Percentiles rank a stretch among this genome's conserved stretches.
phyloP scores from a whole-genome alignment of 1,140 invertebrate species.

The Andricus grossulariae region DNA sequence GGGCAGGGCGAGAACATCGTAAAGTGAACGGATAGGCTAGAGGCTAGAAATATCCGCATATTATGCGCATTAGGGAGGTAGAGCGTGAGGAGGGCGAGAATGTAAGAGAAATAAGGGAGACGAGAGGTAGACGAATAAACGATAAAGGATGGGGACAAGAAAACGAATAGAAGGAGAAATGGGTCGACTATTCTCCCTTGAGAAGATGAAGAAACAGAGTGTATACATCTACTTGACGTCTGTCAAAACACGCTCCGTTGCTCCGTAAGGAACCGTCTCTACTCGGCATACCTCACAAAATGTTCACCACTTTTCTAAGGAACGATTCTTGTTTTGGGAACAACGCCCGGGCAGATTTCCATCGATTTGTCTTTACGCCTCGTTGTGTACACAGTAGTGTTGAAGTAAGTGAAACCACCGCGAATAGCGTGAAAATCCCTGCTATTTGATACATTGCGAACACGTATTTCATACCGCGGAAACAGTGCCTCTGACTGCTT shows the following conservation, averaged over 20 bases:
- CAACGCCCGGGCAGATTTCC: slow-evolving; percentile 17
- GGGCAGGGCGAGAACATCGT: too few relatives aligned
- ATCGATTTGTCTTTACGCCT: slow-evolving; percentile 19
- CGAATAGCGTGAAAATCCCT: slow-evolving; percentile 18
- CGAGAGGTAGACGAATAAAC: slow-evolving; percentile 35
- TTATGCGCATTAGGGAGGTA: not conserved
- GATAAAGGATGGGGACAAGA: slow-evolving; percentile 36
- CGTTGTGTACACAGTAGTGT: not conserved
- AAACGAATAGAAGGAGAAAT: slow-evolving; percentile 42
- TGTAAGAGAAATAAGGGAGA: not conserved
- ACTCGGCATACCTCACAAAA: not conserved
- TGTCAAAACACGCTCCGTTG: slow-evolving; percentile 61
- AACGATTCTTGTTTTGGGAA: slow-evolving; percentile 19
- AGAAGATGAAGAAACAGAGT: slow-evolving; percentile 56
- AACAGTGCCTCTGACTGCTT: not conserved
- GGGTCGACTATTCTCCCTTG: slow-evolving; percentile 37
- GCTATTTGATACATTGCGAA: slow-evolving; percentile 4
- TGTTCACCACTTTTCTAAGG: not conserved
- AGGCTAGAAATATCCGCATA: slow-evolving; percentile 28
- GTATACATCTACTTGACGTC: slow-evolving; percentile 56
- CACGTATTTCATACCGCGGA: not conserved
- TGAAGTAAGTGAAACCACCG: slow-evolving; percentile 25
- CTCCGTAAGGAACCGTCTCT: slow-evolving; percentile 10
- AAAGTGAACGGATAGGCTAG: not conserved
- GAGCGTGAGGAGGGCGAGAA: not conserved